These are phyloP conservation scores for Fistularia commersonii DNA, from an alignment of 2,797 vertebrate genomes.

Conservation along the genomic window DNA sequence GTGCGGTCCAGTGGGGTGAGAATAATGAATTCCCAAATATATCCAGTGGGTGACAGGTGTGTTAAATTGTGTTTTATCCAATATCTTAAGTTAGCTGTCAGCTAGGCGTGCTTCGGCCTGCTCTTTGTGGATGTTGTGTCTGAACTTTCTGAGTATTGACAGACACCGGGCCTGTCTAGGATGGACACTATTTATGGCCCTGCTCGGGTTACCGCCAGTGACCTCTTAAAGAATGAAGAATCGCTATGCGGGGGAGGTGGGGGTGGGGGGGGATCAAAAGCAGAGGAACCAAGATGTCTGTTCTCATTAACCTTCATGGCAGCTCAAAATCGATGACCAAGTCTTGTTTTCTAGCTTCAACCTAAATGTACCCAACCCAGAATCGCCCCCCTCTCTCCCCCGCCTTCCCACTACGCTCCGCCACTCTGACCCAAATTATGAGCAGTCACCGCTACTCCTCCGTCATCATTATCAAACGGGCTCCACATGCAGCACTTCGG, in stretches of 20 bases:
- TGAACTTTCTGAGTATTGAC: slow-evolving; percentile 67
- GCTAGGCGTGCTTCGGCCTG: slow-evolving; percentile 12
- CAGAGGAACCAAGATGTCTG: slow-evolving; percentile 56
- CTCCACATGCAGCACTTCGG: slow-evolving; percentile 18
- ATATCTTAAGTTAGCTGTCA: slow-evolving; percentile 27
- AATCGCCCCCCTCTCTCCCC: neutral
- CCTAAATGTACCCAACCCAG: slow-evolving; percentile 6
- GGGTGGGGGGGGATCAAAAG: slow-evolving; percentile 39
- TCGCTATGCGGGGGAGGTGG: slow-evolving; percentile 28
- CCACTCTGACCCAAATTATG: neutral
- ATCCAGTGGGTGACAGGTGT: slow-evolving; percentile 25
- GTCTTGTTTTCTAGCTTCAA: slow-evolving; percentile 15
- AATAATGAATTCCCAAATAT: slow-evolving; percentile 26
- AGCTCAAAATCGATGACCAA: slow-evolving; percentile 47
- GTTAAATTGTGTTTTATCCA: slow-evolving; percentile 20
- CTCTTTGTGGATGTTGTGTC: slow-evolving; percentile 62
- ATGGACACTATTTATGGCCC: slow-evolving; percentile 72
- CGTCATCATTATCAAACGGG: slow-evolving; percentile 32
- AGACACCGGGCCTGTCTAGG: slow-evolving; percentile 59
- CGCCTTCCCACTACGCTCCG: slow-evolving; percentile 1
- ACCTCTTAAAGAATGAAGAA: slow-evolving; percentile 68
- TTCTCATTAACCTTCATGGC: slow-evolving; percentile 62
- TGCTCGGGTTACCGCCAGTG: slow-evolving; percentile 65
- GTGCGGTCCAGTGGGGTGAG: slow-evolving; percentile 4
- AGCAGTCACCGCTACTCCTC: neutral